Conservation (phyloP, 2,113 vertebrate genomes). For the Scartelaos histophorus region DNA sequence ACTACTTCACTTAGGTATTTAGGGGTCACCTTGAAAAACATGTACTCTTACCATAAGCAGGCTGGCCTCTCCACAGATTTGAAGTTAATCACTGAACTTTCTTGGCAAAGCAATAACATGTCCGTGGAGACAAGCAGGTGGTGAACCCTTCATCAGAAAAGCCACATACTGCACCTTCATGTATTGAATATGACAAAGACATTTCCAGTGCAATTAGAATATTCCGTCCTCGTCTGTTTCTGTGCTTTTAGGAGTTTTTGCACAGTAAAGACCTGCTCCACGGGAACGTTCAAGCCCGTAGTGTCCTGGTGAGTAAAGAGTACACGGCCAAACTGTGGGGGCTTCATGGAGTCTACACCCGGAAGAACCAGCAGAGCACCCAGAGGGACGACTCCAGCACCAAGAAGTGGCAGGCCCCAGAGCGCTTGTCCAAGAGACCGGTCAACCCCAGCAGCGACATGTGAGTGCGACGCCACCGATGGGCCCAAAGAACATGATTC, state of each 20-base stretch:
- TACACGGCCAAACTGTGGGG: conserved; percentile 88
- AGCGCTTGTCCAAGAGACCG: conserved; percentile 78
- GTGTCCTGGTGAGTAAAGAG: conserved; percentile 82
- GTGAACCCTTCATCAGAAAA: no score
- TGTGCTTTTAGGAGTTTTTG: conserved; percentile 81
- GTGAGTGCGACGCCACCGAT: conserved; percentile 68
- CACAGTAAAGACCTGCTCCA: conserved; percentile 86
- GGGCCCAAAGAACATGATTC: no score
- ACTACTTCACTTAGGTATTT: no score
- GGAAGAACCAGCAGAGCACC: conserved; percentile 57
- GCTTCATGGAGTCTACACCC: conserved; percentile 81
- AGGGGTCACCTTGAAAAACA: no score
- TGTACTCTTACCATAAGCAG: no score
- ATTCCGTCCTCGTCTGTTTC: not conserved
- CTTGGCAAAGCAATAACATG: no score
- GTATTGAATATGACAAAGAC: not conserved
- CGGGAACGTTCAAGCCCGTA: conserved; percentile 86
- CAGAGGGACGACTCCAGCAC: conserved; percentile 65
- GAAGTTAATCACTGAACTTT: no score
- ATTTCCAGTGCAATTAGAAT: not conserved
- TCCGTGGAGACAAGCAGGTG: no score
- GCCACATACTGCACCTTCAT: no score
- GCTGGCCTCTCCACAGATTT: no score
- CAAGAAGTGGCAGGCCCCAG: conserved; percentile 95
- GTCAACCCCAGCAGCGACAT: conserved; percentile 81